Evolutionary conservation across 1,140 invertebrate genomes (phyloP).

Genomic region (Hormaphis cornu): DNA sequence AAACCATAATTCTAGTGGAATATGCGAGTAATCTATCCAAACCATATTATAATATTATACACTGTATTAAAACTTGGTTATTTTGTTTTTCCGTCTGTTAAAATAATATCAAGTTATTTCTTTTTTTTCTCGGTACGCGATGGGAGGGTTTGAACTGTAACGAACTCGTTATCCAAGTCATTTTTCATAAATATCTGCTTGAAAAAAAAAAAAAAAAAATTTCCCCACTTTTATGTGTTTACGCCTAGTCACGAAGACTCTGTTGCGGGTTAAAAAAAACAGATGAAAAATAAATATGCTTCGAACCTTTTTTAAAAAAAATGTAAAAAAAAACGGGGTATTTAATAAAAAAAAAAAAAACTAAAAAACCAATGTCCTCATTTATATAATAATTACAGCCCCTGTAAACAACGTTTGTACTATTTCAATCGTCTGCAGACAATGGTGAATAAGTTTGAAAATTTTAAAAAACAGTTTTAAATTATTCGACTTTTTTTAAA

Average conservation of each 20-base stretch:
- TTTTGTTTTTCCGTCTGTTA: not conserved
- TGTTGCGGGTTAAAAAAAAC: constrained; percentile 1
- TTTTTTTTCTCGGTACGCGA: not conserved
- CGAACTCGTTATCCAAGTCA: constrained; percentile 14
- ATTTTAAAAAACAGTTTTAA: too few species aligned
- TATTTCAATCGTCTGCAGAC: too few species aligned
- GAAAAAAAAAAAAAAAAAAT: not conserved
- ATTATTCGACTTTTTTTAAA: too few species aligned
- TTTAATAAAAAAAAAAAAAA: too few species aligned
- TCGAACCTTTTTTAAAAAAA: not conserved
- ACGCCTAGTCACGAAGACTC: constrained; percentile 26
- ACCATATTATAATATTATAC: not conserved
- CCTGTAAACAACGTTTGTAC: too few species aligned
- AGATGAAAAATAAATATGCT: not conserved
- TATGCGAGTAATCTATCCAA: not conserved
- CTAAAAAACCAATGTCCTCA: too few species aligned
- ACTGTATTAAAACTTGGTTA: not conserved
- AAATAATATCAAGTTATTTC: not conserved
- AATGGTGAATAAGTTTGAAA: too few species aligned
- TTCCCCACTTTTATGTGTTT: constrained; percentile 12
- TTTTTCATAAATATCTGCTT: constrained; percentile 19
- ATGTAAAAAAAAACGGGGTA: too few species aligned
- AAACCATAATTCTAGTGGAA: constrained; percentile 1
- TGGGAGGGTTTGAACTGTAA: constrained; percentile 20
- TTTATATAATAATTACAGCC: too few species aligned